Evolutionary conservation across 2,888 invertebrate species (phyloP).

Genomic region (Catocala nupta): DNA sequence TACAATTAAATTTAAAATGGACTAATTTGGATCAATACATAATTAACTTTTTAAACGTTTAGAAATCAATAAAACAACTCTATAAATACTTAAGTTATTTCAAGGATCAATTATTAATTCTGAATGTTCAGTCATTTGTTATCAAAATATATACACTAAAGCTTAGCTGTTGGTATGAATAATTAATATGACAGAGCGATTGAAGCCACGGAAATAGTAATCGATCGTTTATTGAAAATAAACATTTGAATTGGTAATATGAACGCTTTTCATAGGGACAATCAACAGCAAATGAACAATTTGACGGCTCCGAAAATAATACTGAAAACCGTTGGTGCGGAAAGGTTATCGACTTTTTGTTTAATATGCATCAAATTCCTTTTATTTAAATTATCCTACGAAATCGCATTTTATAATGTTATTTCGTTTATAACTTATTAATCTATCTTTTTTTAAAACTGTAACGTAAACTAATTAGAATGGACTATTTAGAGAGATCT

Average conservation of each 20-base stretch:
- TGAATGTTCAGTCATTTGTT: constrained; percentile 6
- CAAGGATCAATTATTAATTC: constrained; percentile 1
- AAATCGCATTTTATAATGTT: no score
- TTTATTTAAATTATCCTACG: background rate
- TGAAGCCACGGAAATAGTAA: constrained; percentile 17
- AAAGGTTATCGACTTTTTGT: constrained; percentile 9
- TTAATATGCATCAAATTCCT: background rate
- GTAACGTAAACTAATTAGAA: no score
- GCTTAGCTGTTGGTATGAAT: constrained; percentile 21
- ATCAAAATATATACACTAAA: constrained; percentile 21
- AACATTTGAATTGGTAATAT: constrained; percentile 32
- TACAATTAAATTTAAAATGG: no score
- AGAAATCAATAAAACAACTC: no score
- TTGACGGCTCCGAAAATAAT: constrained; percentile 19
- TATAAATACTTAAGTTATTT: background rate
- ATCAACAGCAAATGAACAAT: constrained; percentile 25
- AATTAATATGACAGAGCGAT: constrained; percentile 16
- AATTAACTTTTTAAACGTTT: no score
- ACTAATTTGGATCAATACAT: no score
- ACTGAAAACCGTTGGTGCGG: background rate
- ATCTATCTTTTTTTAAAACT: no score
- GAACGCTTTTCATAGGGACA: constrained; percentile 22
- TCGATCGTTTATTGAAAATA: constrained; percentile 29
- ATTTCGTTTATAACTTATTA: no score
- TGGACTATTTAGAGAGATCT: no score